Percentiles rank a stretch among this genome's conserved stretches.
Conservation (phyloP, 1,140 invertebrate genomes). For the Bombus superbus region DNA sequence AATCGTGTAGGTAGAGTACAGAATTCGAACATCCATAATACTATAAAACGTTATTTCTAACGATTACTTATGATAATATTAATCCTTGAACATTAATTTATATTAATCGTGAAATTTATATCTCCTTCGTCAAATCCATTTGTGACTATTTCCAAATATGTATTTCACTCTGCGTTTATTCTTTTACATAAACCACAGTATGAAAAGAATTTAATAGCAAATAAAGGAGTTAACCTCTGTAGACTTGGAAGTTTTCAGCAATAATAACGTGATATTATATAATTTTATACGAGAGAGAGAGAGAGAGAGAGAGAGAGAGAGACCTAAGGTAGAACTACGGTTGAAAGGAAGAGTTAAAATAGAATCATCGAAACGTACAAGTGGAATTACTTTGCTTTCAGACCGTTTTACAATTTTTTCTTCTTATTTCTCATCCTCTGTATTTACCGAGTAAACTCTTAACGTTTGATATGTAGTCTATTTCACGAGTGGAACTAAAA, state of each 20-base stretch:
- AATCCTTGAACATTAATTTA: too few relatives aligned
- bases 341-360: not conserved
- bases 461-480: constrained; percentile 17
- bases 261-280: not conserved
- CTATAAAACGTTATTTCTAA: too few relatives aligned
- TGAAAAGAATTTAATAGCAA: not conserved
- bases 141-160: not conserved
- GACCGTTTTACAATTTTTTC: not conserved
- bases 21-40: too few relatives aligned
- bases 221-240: not conserved
- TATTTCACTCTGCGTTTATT: not conserved
- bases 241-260: not conserved
- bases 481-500: constrained; percentile 12
- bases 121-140: too few relatives aligned
- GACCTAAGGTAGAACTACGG: too few relatives aligned
- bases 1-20: too few relatives aligned
- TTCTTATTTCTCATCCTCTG: not conserved
- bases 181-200: not conserved
- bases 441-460: constrained; percentile 14
- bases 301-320: too few relatives aligned
- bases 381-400: not conserved
- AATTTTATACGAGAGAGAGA: not conserved
- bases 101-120: too few relatives aligned
- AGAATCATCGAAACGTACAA: not conserved
- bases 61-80: too few relatives aligned